These are phyloP conservation scores for Sisyra nigra DNA, from an alignment of 2,888 invertebrate species.

Conservation along the genomic window DNA sequence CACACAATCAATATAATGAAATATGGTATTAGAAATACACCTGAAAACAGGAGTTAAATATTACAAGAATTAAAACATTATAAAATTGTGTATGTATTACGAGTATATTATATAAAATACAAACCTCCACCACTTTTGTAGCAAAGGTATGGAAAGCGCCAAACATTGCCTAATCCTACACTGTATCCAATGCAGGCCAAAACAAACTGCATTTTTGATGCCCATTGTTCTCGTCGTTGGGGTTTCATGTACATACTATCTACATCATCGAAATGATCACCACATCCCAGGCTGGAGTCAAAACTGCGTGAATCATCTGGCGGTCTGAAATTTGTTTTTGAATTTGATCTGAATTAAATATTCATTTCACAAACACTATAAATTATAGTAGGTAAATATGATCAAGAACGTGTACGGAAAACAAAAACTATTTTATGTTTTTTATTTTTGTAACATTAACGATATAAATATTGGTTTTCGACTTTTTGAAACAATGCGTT, in stretches of 20 bases:
- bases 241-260: constrained; percentile 55
- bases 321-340: constrained; percentile 32
- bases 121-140: constrained; percentile 82
- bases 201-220: constrained; percentile 77
- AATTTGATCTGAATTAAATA: too few species aligned
- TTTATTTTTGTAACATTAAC: too few species aligned
- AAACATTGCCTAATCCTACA: constrained; percentile 77
- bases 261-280: constrained; percentile 53
- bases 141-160: constrained; percentile 86
- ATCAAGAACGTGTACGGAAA: too few species aligned
- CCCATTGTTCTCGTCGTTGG: constrained; percentile 62
- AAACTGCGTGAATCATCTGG: constrained; percentile 59
- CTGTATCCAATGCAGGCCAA: constrained; percentile 80
- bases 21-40: constrained; percentile 89
- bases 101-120: not conserved
- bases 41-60: constrained; percentile 34
- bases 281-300: constrained; percentile 54
- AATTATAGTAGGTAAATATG: too few species aligned
- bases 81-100: not conserved
- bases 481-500: too few species aligned
- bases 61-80: constrained; percentile 2
- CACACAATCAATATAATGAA: constrained; percentile 81
- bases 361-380: too few species aligned
- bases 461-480: too few species aligned
- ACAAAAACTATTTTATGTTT: too few species aligned